A percentile compares a stretch with the other conserved stretches of the same genome.
Evolutionary conservation across 2,113 vertebrate genomes (phyloP).

Genomic region (Dromiciops gliroides): DNA sequence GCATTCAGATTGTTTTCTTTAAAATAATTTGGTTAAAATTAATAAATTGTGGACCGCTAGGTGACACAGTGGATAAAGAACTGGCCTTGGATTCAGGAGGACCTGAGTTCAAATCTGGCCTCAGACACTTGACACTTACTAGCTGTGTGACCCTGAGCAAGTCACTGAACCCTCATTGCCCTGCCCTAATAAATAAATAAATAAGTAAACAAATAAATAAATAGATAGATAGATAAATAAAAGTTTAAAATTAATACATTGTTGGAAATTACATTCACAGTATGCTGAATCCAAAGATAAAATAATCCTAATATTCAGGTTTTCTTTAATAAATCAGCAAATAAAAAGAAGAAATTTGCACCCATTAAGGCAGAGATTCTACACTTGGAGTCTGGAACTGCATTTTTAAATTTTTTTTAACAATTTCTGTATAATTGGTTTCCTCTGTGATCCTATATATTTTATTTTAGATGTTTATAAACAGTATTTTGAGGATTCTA

Average conservation of each 20-base stretch:
- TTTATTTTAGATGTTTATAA: not conserved
- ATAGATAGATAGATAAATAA: too few relatives aligned
- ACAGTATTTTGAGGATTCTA: not conserved
- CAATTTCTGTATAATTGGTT: not conserved
- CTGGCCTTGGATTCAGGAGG: too few relatives aligned
- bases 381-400: not conserved
- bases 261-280: not conserved
- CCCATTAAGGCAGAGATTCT: not conserved
- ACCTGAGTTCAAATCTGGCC: too few relatives aligned
- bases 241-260: not conserved
- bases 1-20: not conserved
- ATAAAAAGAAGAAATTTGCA: not conserved
- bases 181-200: too few relatives aligned
- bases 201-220: too few relatives aligned
- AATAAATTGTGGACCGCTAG: not conserved
- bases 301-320: not conserved
- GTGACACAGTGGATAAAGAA: too few relatives aligned
- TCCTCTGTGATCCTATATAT: not conserved
- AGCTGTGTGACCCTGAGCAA: too few relatives aligned
- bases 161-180: too few relatives aligned
- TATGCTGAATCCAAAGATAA: not conserved
- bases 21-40: not conserved
- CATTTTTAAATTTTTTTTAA: not conserved
- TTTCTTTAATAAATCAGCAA: not conserved
- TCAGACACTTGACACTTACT: too few relatives aligned